These are phyloP conservation scores for Xestia rhomboidea DNA, from an alignment of 2,888 invertebrate genomes.

Conservation along the genomic window DNA sequence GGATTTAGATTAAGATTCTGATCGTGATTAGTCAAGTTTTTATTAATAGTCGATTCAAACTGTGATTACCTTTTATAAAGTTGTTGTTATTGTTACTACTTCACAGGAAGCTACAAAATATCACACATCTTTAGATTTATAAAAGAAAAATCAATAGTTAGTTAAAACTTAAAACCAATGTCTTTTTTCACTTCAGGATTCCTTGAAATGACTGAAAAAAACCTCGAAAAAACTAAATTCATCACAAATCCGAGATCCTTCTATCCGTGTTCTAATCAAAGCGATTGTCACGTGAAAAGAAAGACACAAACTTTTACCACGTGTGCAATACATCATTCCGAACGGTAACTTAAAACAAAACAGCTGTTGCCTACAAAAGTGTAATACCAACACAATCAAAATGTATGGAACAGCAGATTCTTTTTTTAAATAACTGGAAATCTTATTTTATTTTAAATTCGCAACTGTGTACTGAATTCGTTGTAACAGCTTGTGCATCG, in stretches of 20 bases:
- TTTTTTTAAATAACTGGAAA: too few relatives aligned
- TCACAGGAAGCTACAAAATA: not conserved
- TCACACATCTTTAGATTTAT: not conserved
- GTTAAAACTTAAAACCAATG: not conserved
- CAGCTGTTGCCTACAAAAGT: too few relatives aligned
- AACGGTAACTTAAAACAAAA: too few relatives aligned
- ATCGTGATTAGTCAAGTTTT: not conserved
- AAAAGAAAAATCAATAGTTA: not conserved
- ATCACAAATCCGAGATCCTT: not conserved
- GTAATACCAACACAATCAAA: too few relatives aligned
- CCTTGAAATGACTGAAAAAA: not conserved
- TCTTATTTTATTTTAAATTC: too few relatives aligned
- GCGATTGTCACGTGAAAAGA: too few relatives aligned
- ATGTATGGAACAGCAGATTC: too few relatives aligned
- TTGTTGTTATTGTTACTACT: not conserved
- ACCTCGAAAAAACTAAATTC: not conserved
- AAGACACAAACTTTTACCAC: too few relatives aligned
- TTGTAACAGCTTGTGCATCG: too few relatives aligned
- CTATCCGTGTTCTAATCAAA: not conserved
- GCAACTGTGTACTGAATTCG: too few relatives aligned
- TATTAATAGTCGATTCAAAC: not conserved
- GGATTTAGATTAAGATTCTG: too few relatives aligned
- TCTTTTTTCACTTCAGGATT: not conserved
- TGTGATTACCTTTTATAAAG: not conserved
- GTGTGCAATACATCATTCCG: too few relatives aligned